Base-by-base conservation (phyloP, 1,140 invertebrate genomes). In the Sarcophaga bullata region DNA sequence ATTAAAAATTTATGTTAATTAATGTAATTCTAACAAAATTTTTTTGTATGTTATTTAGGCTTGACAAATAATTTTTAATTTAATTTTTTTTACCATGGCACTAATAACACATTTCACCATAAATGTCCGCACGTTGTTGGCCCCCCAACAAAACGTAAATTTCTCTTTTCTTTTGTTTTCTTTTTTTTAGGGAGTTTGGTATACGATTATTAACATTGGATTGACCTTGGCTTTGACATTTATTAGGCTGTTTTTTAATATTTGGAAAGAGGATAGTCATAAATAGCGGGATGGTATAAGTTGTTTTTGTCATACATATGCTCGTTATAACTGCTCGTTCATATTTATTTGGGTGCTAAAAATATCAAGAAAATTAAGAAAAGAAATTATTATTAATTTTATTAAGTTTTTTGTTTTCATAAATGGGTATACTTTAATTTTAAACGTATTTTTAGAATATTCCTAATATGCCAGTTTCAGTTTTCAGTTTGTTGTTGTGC, bases 161-260 rank as follows among this genome's bases (percentile, higher is more conserved):
- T 37, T 37, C 25, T 37, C 4, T 4, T 37, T 19, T 72, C 19
- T 9, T 8, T 17, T 17, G 62, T 72, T 72, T n/a, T 25, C 7
- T 25, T 3, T 6, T 4, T 72, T 72, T 72, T 72, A 7, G 17
- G 62, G 9, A 7, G 58, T 15, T n/a, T 15, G 58, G 6, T 68
- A 11, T 15, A 0, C 19, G 15, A 5, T 62, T 72, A 25, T 72
- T 72, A 25, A 19, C 19, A n/a, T 25, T 50, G 11, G 8, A 52
- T 9, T 78, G 75, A 78, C 75, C 47, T 78, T 78, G 75, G 75
- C 75, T 78, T 78, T 78, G 47, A 78, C 17, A 68, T 68, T 68
- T 17, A 68, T 68, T 68, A 19, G n/a, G 17, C 8, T 68, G 19
- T 68, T 19, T 8, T 2, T 68, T 9, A 25, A 68, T 19, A 68